These are phyloP conservation scores for Myiotriccus ornatus DNA, from an alignment of 2,797 vertebrate genomes.

Conservation along the genomic window DNA sequence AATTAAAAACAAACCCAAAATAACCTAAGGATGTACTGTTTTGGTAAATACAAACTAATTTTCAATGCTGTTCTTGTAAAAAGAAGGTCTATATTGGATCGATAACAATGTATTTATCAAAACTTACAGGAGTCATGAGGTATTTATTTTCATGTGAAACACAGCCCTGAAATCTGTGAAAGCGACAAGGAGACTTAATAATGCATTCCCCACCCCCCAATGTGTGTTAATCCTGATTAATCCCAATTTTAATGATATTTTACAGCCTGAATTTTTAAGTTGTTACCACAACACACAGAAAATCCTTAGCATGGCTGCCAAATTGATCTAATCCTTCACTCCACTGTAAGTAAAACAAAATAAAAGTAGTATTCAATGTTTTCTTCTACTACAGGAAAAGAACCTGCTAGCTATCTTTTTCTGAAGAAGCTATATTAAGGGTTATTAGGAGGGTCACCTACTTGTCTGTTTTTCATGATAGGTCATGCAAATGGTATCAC, in stretches of 20 bases:
- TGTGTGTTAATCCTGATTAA: conserved; percentile 59
- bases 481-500: neutral
- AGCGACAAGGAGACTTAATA: conserved; percentile 10
- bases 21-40: conserved; percentile 49
- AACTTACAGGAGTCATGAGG: neutral
- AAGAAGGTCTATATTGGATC: neutral
- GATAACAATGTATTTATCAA: neutral
- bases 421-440: neutral
- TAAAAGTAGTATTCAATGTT: neutral
- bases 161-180: neutral
- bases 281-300: conserved; percentile 60
- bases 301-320: conserved; percentile 25
- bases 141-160: conserved; percentile 4
- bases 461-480: neutral
- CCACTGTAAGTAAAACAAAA: neutral
- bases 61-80: neutral
- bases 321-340: conserved; percentile 13
- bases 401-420: neutral
- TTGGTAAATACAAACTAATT: conserved; percentile 28
- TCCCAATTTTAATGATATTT: conserved; percentile 55
- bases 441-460: neutral
- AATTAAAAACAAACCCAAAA: conserved; percentile 62
- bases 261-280: conserved; percentile 19
- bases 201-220: conserved; percentile 56
- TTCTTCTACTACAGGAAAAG: neutral